phyloP scores from a whole-genome alignment of 2,113 vertebrate genomes.

The Neogale vison region DNA sequence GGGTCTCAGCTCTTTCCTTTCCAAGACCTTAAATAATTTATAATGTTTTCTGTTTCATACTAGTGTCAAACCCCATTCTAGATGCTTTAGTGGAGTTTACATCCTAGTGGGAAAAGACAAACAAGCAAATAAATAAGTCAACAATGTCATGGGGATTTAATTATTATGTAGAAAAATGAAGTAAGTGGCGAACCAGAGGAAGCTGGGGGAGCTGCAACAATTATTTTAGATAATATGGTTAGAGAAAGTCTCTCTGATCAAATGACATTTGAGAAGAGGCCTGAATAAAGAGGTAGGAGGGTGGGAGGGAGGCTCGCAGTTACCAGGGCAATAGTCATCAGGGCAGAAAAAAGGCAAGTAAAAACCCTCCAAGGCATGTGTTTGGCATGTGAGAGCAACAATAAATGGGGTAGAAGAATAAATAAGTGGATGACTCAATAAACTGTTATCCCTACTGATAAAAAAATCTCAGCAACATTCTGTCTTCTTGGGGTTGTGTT shows the following conservation, averaged over 20 bases:
- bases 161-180: slow-evolving; percentile 18
- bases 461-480: background rate
- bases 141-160: slow-evolving; percentile 26
- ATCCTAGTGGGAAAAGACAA: background rate
- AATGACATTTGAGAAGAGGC: background rate
- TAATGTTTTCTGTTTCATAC: background rate
- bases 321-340: background rate
- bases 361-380: background rate
- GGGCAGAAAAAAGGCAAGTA: background rate
- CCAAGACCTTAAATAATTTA: slow-evolving; percentile 36
- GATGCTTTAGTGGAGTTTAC: background rate
- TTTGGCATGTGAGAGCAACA: background rate
- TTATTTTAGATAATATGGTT: slow-evolving; percentile 27
- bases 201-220: background rate
- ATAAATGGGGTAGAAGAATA: background rate
- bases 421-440: background rate
- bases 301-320: background rate
- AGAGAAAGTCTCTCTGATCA: background rate
- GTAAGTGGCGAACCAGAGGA: background rate
- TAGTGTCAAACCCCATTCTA: background rate
- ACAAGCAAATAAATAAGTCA: background rate
- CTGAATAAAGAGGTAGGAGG: background rate
- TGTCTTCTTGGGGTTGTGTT: background rate
- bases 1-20: background rate
- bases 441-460: background rate